phyloP scores from a whole-genome alignment of 2,888 invertebrate genomes.

The Polia nebulosa region DNA sequence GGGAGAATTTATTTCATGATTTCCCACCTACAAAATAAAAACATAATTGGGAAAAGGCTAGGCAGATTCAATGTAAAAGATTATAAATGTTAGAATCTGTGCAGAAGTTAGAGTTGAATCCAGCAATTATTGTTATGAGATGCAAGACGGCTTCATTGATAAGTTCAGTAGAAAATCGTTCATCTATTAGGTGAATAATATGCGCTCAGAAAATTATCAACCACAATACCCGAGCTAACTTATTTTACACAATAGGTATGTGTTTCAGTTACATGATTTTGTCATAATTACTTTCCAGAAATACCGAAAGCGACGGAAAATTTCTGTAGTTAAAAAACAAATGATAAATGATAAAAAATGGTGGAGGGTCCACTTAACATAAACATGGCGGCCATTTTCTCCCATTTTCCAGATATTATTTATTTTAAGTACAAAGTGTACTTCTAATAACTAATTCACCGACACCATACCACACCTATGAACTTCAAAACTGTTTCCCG shows the following conservation, averaged over 20 bases:
- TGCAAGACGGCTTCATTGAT: background rate
- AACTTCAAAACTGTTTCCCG: constrained; percentile 42
- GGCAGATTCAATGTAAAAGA: background rate
- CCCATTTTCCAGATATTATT: too few relatives aligned
- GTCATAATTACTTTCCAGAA: too few relatives aligned
- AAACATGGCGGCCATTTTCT: too few relatives aligned
- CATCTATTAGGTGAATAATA: background rate
- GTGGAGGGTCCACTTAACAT: too few relatives aligned
- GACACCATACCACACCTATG: constrained; percentile 26
- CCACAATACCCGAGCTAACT: background rate
- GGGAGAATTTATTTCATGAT: too few relatives aligned
- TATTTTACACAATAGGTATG: too few relatives aligned
- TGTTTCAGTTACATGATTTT: background rate
- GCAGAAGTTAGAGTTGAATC: background rate
- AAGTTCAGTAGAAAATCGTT: background rate
- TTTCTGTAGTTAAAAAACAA: too few relatives aligned
- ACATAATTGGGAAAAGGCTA: too few relatives aligned
- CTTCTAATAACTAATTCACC: background rate
- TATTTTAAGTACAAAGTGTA: too few relatives aligned
- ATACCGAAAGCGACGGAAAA: too few relatives aligned
- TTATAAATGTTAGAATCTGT: background rate
- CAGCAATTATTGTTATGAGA: background rate
- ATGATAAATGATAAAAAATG: too few relatives aligned
- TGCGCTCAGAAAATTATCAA: background rate
- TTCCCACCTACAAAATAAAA: too few relatives aligned